Base-by-base conservation (phyloP, 2,113 vertebrate genomes). In the Stictonetta naevosa region DNA sequence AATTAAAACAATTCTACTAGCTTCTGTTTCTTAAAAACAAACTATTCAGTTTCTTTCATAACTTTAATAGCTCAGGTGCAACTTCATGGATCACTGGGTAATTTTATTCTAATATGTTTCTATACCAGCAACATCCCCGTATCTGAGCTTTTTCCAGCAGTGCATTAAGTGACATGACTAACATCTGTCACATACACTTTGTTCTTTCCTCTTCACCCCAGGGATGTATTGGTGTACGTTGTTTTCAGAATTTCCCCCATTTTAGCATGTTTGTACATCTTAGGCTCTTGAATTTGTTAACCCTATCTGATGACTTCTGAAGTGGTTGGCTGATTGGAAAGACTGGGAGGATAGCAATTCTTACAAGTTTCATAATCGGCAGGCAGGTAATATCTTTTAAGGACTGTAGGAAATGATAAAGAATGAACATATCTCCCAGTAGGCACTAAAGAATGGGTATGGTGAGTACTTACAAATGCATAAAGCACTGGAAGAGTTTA, bases 11-110 rank as follows among this genome's bases (percentile, higher is more conserved):
- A 20, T 83, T 90, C 46, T 91, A 15, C 42, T 64, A 22, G 46
- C 28, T 93, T 96, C 52, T 74, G 59, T 29, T 77, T 90, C 83
- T 93, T 95, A 62, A 80, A 90, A 93, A 52, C 29, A 78, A 84
- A 64, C 23, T 84, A 56, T 93, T 91, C 62, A 72, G 22, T 34
- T n/a, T 71, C 75, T 76, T 94, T 93, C 34, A 13, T 88, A 83
- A 80, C 46, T 83, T 77, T 59, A 90, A 56, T 81, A 92, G 68
- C 72, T 92, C 60, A 86, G 36, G 72, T 94, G 58, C 76, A 74
- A 38, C 60, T 79, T 90, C 77, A 77, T 77, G 85, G 33, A 85
- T 94, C 80, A 88, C 88, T 67, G 59, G 40, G 59, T 94, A 90
- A 77, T 93, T 88, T n/a, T 85, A 53, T 76, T 86, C n/a, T 92